These are phyloP conservation scores for Rattus norvegicus DNA, from an alignment of 2,113 vertebrate genomes.

Conservation along the genomic window GRCr8 NC_086033.1:33238501-33239000, in stretches of 20 bases:
- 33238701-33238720: slow-evolving; percentile 92
- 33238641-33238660: slow-evolving; percentile 94
- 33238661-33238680: slow-evolving; percentile 90
- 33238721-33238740: slow-evolving; percentile 88
- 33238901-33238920: background rate
- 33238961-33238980: background rate
- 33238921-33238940: background rate
- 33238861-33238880: background rate
- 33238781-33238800: background rate
- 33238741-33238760: background rate
- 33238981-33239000: slow-evolving; percentile 21
- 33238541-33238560: background rate
- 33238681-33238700: slow-evolving; percentile 91
- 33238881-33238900: background rate
- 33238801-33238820: background rate
- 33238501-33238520: background rate
- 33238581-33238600: slow-evolving; percentile 91
- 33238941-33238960: background rate
- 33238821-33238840: background rate
- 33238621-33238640: slow-evolving; percentile 93
- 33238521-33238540: background rate
- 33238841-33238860: background rate
- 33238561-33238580: slow-evolving; percentile 89
- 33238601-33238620: slow-evolving; percentile 91
- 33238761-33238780: background rate